Evolutionary conservation across 2,888 invertebrate genomes (phyloP).

Genomic region (Drosophila buzzatii): DNA sequence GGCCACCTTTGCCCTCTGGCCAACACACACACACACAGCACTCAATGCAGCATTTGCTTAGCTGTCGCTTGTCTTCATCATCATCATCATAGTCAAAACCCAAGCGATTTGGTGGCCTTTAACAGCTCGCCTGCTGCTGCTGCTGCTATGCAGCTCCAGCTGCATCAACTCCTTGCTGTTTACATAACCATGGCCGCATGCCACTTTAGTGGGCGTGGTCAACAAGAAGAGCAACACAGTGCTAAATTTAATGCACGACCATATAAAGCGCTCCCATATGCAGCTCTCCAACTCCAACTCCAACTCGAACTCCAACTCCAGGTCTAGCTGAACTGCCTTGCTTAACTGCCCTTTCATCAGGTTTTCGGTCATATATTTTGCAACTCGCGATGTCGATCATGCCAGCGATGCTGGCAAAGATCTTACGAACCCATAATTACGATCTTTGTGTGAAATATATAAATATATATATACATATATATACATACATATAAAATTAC

Average conservation of each 20-base stretch:
- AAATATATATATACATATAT: constrained; percentile 14
- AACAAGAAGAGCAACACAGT: constrained; percentile 40
- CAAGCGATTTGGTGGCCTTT: constrained; percentile 63
- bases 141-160: background rate
- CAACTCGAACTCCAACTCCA: constrained; percentile 4
- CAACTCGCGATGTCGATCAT: constrained; percentile 66
- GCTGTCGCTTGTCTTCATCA: constrained; percentile 28
- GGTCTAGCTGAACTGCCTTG: constrained; percentile 12
- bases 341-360: constrained; percentile 66
- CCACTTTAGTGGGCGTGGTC: constrained; percentile 69
- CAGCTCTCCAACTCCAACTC: constrained; percentile 19
- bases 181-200: constrained; percentile 70
- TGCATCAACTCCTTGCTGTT: constrained; percentile 58
- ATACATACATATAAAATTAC: constrained; percentile 10
- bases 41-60: constrained; percentile 32
- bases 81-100: constrained; percentile 62
- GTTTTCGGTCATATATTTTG: constrained; percentile 50
- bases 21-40: constrained; percentile 45
- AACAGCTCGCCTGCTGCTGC: constrained; percentile 43
- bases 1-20: constrained; percentile 64
- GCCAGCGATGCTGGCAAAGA: constrained; percentile 58
- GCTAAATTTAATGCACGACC: constrained; percentile 74
- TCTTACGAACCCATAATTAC: constrained; percentile 70
- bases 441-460: constrained; percentile 45
- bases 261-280: constrained; percentile 52